Evolutionary conservation across 2,797 vertebrate species (phyloP).

Genomic region (Microctenopoma lineatum): DNA sequence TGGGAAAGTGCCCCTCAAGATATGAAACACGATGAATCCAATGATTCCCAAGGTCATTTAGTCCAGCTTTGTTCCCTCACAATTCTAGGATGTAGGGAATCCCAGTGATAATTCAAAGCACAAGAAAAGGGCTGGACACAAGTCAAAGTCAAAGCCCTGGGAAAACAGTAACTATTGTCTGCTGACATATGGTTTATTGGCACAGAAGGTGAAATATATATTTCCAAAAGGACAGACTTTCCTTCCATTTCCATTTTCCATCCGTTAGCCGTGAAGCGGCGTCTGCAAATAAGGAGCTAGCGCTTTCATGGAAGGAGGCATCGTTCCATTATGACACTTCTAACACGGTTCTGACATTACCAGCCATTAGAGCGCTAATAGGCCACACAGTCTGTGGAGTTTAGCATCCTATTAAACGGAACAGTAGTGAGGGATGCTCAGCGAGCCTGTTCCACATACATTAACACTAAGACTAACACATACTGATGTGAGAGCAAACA

Average conservation of each 20-base stretch:
- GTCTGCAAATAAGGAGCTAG: slow-evolving; percentile 15
- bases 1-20: slow-evolving; percentile 6
- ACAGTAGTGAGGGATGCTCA: slow-evolving; percentile 27
- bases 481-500: slow-evolving; percentile 48
- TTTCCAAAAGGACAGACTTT: slow-evolving; percentile 10
- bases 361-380: slow-evolving; percentile 48
- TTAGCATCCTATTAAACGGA: slow-evolving; percentile 44
- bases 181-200: slow-evolving; percentile 19
- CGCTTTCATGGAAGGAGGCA: slow-evolving; percentile 26
- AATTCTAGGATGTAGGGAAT: slow-evolving; percentile 48
- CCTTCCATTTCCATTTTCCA: slow-evolving; percentile 9
- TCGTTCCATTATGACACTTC: slow-evolving; percentile 20
- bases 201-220: slow-evolving; percentile 19
- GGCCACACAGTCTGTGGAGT: slow-evolving; percentile 38
- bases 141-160: slow-evolving; percentile 23
- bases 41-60: slow-evolving; percentile 23
- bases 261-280: neutral
- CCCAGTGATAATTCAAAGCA: slow-evolving; percentile 24
- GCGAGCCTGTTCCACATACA: slow-evolving; percentile 47
- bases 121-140: slow-evolving; percentile 12
- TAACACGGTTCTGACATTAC: slow-evolving; percentile 35
- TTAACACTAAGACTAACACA: slow-evolving; percentile 32
- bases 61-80: slow-evolving; percentile 39
- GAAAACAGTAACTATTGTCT: slow-evolving; percentile 36
- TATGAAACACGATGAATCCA: slow-evolving; percentile 38